Percentiles rank a stretch among this genome's conserved stretches.
phyloP scores from a whole-genome alignment of 2,797 vertebrate species.

The Scleropages formosus region DNA sequence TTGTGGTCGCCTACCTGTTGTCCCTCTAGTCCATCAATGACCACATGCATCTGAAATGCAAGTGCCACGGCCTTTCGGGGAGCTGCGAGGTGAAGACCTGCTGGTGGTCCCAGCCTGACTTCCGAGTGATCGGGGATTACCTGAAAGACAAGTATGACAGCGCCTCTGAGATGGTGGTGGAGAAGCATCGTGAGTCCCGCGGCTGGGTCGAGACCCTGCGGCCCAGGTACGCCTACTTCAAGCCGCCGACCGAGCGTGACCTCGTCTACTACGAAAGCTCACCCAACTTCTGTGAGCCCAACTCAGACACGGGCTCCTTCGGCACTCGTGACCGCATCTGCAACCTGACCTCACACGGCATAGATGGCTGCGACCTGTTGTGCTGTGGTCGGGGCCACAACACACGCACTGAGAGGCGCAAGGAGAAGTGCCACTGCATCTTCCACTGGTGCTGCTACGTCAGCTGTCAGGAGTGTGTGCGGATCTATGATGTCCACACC shows the following conservation, averaged over 20 bases:
- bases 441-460: conserved; percentile 99
- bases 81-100: conserved; percentile 98
- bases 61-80: conserved; percentile 94
- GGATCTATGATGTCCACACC: conserved; percentile 92
- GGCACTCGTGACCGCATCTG: conserved; percentile 90
- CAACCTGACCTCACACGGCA: conserved; percentile 93
- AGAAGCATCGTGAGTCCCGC: conserved; percentile 92
- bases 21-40: conserved; percentile 82
- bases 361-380: conserved; percentile 93
- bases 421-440: conserved; percentile 95
- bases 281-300: conserved; percentile 96
- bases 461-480: conserved; percentile 92
- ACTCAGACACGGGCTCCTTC: conserved; percentile 90
- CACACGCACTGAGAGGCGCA: conserved; percentile 87
- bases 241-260: conserved; percentile 90
- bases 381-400: conserved; percentile 97
- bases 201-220: conserved; percentile 97
- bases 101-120: conserved; percentile 98
- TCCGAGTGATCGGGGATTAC: conserved; percentile 90
- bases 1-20: background rate
- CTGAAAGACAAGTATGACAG: conserved; percentile 99
- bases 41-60: conserved; percentile 96
- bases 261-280: conserved; percentile 95
- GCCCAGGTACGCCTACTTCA: conserved; percentile 94
- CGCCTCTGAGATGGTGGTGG: conserved; percentile 96